phyloP scores from a whole-genome alignment of 2,888 invertebrate genomes.

The Epiperipatus broadwayi region DNA sequence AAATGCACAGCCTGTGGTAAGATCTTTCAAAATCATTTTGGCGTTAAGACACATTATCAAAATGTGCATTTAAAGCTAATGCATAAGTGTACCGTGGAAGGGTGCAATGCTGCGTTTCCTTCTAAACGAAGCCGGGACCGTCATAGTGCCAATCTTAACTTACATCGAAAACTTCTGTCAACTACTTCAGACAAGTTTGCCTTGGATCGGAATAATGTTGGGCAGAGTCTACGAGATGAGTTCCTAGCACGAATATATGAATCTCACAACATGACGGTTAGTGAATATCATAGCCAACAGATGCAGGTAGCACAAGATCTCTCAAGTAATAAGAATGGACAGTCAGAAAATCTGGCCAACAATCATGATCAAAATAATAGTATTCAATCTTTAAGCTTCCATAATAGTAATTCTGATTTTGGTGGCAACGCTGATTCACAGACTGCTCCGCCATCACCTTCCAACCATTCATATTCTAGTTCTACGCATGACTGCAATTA shows the following conservation, averaged over 20 bases:
- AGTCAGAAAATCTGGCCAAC: too few relatives aligned
- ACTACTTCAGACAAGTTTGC: conserved; percentile 34
- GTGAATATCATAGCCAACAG: too few relatives aligned
- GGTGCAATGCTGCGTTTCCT: conserved; percentile 82
- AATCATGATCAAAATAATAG: too few relatives aligned
- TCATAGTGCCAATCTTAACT: conserved; percentile 71
- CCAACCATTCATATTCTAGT: neutral
- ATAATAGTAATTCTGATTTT: too few relatives aligned
- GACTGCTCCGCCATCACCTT: conserved; percentile 5
- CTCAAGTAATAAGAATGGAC: too few relatives aligned
- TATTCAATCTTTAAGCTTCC: too few relatives aligned
- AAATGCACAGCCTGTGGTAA: conserved; percentile 80
- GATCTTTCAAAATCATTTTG: conserved; percentile 77
- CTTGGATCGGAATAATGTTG: too few relatives aligned
- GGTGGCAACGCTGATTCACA: too few relatives aligned
- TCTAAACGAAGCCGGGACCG: conserved; percentile 78
- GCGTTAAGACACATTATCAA: conserved; percentile 83
- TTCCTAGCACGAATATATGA: conserved; percentile 53
- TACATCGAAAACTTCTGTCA: conserved; percentile 70
- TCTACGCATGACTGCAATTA: too few relatives aligned
- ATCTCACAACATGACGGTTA: too few relatives aligned
- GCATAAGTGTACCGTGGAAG: conserved; percentile 84
- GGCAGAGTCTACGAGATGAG: conserved; percentile 43
- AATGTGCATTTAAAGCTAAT: conserved; percentile 83
- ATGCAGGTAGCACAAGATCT: too few relatives aligned